Evolutionary conservation across 1,140 invertebrate genomes (phyloP).

Genomic region (Xylocopa sonorina): DNA sequence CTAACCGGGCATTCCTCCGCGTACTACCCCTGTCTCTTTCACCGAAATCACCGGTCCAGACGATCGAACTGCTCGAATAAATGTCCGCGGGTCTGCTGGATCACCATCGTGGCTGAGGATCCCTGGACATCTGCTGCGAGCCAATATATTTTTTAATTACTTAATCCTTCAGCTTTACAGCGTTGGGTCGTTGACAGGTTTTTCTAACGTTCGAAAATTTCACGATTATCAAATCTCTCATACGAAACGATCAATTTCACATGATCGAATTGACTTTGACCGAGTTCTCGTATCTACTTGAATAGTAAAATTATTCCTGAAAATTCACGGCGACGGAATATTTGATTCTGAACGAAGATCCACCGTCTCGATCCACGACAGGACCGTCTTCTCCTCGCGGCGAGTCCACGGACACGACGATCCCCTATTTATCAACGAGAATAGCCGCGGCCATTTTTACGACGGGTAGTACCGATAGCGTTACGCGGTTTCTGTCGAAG

Average conservation of each 20-base stretch:
- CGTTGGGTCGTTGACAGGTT: neutral
- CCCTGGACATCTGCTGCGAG: slow-evolving; percentile 49
- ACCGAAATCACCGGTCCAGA: slow-evolving; percentile 50
- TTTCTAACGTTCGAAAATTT: neutral
- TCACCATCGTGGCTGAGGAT: slow-evolving; percentile 31
- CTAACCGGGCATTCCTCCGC: slow-evolving; percentile 65
- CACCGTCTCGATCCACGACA: neutral
- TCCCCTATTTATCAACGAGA: slow-evolving; percentile 48
- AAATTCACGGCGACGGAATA: too few relatives aligned
- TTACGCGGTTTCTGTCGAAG: slow-evolving; percentile 53
- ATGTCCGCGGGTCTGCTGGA: neutral
- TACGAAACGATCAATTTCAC: too few relatives aligned
- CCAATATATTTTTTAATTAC: slow-evolving; percentile 56
- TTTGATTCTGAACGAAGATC: too few relatives aligned
- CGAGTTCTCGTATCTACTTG: too few relatives aligned
- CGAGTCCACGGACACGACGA: neutral
- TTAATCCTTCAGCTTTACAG: slow-evolving; percentile 42
- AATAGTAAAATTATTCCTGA: too few relatives aligned
- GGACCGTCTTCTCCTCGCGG: neutral
- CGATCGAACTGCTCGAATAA: slow-evolving; percentile 39
- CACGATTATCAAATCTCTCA: too few relatives aligned
- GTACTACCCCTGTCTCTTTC: slow-evolving; percentile 52
- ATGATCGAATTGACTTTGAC: too few relatives aligned
- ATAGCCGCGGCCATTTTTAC: slow-evolving; percentile 40
- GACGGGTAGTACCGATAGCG: slow-evolving; percentile 23